phyloP scores from a whole-genome alignment of 2,888 invertebrate genomes.

The Tachina lurida region DNA sequence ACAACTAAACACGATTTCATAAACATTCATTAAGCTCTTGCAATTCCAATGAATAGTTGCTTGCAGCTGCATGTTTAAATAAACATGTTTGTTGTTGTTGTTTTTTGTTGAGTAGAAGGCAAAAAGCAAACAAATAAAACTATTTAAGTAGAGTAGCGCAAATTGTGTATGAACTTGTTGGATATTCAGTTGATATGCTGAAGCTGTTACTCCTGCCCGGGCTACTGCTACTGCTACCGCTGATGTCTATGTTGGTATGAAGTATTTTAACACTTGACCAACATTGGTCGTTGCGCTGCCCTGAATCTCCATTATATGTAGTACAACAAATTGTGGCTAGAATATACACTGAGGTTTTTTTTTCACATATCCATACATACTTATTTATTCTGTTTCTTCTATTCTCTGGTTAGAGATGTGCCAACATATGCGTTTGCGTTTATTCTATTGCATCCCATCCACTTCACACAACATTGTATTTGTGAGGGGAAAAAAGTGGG shows the following conservation, averaged over 20 bases:
- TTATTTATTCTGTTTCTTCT: constrained; percentile 1
- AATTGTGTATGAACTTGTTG: constrained; percentile 40
- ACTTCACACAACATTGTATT: constrained; percentile 7
- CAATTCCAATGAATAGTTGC: constrained; percentile 21
- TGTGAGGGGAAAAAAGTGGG: background rate
- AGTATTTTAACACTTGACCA: constrained; percentile 66
- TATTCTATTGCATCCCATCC: constrained; percentile 19
- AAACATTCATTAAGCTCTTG: constrained; percentile 2
- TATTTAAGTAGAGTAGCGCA: constrained; percentile 51
- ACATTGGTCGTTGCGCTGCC: constrained; percentile 38
- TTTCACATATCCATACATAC: constrained; percentile 27
- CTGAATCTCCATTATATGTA: constrained; percentile 50
- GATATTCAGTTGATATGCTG: constrained; percentile 32
- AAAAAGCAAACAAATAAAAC: constrained; percentile 32
- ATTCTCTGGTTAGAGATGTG: constrained; percentile 8
- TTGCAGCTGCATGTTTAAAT: constrained; percentile 34
- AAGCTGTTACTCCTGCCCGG: constrained; percentile 11
- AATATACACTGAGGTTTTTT: constrained; percentile 55
- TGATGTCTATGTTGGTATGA: background rate
- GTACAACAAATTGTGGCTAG: constrained; percentile 64
- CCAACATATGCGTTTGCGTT: constrained; percentile 27
- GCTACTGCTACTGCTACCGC: constrained; percentile 11
- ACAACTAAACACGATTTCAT: background rate
- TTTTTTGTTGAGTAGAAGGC: background rate
- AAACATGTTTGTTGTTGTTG: background rate